Conservation (phyloP, 1,140 invertebrate species). For the Hyles euphorbiae region DNA sequence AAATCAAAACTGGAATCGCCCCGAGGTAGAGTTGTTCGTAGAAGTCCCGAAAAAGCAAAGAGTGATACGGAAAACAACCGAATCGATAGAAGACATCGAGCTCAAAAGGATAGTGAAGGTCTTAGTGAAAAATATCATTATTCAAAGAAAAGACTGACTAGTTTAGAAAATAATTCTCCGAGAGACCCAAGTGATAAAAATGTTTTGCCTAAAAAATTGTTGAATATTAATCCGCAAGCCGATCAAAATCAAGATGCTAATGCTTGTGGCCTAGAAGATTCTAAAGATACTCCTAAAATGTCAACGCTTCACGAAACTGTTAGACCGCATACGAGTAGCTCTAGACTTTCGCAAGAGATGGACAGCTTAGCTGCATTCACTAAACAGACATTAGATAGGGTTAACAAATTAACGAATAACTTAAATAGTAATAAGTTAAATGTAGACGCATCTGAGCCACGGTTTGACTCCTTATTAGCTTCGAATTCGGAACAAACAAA, state of each 20-base stretch:
- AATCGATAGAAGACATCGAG: constrained; percentile 61
- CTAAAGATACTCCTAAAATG: constrained; percentile 46
- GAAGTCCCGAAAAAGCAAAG: constrained; percentile 61
- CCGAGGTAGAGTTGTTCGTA: constrained; percentile 39
- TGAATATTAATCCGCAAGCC: constrained; percentile 43
- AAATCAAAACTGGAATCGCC: constrained; percentile 51
- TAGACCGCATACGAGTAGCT: constrained; percentile 53
- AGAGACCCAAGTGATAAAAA: constrained; percentile 55
- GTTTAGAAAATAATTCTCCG: constrained; percentile 69
- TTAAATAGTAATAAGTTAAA: constrained; percentile 66
- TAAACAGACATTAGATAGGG: constrained; percentile 81
- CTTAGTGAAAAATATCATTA: constrained; percentile 70
- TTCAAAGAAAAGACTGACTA: constrained; percentile 75
- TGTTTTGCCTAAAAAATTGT: constrained; percentile 48
- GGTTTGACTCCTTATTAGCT: constrained; percentile 50
- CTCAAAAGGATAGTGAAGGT: constrained; percentile 69
- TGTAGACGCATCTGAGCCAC: constrained; percentile 46
- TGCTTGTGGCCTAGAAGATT: constrained; percentile 39
- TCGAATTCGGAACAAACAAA: constrained; percentile 47
- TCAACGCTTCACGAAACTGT: constrained; percentile 64
- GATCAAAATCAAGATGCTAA: constrained; percentile 38
- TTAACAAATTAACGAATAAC: constrained; percentile 78
- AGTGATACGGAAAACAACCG: constrained; percentile 59
- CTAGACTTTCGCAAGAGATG: constrained; percentile 77
- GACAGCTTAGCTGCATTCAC: constrained; percentile 80